Evolutionary conservation across 2,888 invertebrate genomes (phyloP).

Genomic region (Oithona nana): DNA sequence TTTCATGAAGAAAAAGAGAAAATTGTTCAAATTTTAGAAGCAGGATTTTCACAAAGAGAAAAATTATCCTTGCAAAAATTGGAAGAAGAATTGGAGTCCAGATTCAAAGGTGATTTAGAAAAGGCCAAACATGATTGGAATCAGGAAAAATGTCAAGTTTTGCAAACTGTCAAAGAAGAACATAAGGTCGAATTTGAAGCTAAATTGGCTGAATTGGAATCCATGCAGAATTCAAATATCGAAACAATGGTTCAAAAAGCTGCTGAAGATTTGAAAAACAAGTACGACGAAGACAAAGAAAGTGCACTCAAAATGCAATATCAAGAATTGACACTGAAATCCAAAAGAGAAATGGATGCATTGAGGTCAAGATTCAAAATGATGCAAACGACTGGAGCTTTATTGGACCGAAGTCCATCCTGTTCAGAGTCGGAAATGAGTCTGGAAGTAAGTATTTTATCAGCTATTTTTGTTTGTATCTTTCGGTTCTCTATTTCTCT

Average conservation of each 20-base stretch:
- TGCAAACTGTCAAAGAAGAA: conserved; percentile 19
- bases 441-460: conserved; percentile 1
- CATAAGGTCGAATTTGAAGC: conserved; percentile 20
- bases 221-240: not conserved
- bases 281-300: conserved; percentile 37
- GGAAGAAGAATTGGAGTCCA: conserved; percentile 42
- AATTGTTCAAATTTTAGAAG: conserved; percentile 19
- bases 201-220: conserved; percentile 20
- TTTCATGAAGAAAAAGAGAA: conserved; percentile 27
- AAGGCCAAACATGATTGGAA: conserved; percentile 17
- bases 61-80: conserved; percentile 19
- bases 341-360: conserved; percentile 56
- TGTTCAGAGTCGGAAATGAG: conserved; percentile 12
- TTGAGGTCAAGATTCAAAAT: conserved; percentile 39
- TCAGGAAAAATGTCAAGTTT: conserved; percentile 18
- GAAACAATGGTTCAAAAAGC: conserved; percentile 20
- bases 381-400: conserved; percentile 18
- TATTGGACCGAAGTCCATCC: conserved; percentile 12
- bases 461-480: too few relatives aligned
- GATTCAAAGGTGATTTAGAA: conserved; percentile 37
- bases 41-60: conserved; percentile 19
- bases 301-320: conserved; percentile 28
- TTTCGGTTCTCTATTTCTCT: not conserved
- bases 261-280: conserved; percentile 30
- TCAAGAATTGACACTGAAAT: conserved; percentile 47